Evolutionary conservation across 2,888 invertebrate species (phyloP).

Genomic region (Morpho deidamia): DNA sequence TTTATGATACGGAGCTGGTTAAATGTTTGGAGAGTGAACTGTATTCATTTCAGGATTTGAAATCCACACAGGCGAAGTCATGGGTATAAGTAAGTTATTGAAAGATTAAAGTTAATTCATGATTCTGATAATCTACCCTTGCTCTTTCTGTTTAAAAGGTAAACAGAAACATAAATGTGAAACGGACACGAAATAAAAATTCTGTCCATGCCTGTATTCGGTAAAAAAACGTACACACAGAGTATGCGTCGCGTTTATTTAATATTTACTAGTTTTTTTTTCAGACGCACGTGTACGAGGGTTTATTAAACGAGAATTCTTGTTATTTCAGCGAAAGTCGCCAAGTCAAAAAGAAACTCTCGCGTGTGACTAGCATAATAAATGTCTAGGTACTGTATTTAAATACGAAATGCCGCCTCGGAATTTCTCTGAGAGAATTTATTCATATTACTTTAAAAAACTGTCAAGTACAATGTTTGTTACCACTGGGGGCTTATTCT

Average conservation of each 20-base stretch:
- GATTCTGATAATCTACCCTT: no score
- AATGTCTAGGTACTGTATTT: constrained; percentile 15
- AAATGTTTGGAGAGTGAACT: no score
- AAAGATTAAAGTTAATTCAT: no score
- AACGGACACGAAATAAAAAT: no score
- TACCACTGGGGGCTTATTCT: constrained; percentile 1
- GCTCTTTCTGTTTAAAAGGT: no score
- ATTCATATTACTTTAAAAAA: constrained; percentile 8
- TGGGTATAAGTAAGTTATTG: no score
- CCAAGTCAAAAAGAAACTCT: constrained; percentile 10
- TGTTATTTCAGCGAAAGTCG: constrained; percentile 4
- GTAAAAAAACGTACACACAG: neutral
- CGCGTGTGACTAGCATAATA: constrained; percentile 19
- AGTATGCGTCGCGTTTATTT: constrained; percentile 3
- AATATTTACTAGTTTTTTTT: constrained; percentile 12
- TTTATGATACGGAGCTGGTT: no score
- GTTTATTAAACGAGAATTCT: constrained; percentile 10
- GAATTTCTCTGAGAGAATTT: constrained; percentile 13
- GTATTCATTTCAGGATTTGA: no score
- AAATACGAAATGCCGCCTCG: constrained; percentile 17
- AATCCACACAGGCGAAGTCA: no score
- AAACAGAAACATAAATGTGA: no score
- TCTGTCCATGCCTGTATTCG: no score
- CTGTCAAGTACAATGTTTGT: constrained; percentile 5
- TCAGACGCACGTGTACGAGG: constrained; percentile 8